Evolutionary conservation across 2,888 invertebrate species (phyloP).

Genomic region (Serripes groenlandicus): DNA sequence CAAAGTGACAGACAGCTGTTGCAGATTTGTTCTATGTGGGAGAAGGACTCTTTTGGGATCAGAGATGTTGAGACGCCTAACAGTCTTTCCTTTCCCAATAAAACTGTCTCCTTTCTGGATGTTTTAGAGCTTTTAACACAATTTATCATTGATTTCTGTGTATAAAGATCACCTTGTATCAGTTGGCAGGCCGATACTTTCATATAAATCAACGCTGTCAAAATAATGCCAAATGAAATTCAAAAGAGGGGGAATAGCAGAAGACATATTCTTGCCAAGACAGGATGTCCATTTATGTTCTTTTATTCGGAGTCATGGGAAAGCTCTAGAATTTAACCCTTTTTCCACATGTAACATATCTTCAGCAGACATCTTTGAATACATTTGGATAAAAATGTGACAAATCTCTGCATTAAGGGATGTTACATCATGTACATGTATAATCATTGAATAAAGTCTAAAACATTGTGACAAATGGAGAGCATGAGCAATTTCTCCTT

Average conservation of each 20-base stretch:
- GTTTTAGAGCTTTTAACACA: constrained; percentile 23
- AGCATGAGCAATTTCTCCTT: constrained; percentile 1
- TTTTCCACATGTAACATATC: no score
- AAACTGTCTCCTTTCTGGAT: constrained; percentile 13
- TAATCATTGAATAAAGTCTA: no score
- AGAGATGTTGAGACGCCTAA: background rate
- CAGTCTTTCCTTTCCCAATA: constrained; percentile 8
- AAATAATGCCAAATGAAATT: constrained; percentile 16
- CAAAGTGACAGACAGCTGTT: background rate
- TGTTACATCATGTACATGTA: no score
- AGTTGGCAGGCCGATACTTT: constrained; percentile 2
- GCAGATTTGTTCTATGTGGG: no score
- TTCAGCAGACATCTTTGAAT: no score
- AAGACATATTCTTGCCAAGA: no score
- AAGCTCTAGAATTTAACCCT: no score
- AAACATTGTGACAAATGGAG: background rate
- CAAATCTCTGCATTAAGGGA: no score
- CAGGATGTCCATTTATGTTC: no score
- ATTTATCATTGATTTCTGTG: constrained; percentile 52
- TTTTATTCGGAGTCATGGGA: no score
- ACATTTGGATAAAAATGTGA: no score
- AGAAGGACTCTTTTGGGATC: no score
- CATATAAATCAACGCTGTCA: constrained; percentile 18
- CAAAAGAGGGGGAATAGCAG: background rate
- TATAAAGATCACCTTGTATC: background rate